Evolutionary conservation across 1,140 invertebrate genomes (phyloP), one percentile per base, ranked within the genome.

Genomic region (Eciton burchellii): DNA sequence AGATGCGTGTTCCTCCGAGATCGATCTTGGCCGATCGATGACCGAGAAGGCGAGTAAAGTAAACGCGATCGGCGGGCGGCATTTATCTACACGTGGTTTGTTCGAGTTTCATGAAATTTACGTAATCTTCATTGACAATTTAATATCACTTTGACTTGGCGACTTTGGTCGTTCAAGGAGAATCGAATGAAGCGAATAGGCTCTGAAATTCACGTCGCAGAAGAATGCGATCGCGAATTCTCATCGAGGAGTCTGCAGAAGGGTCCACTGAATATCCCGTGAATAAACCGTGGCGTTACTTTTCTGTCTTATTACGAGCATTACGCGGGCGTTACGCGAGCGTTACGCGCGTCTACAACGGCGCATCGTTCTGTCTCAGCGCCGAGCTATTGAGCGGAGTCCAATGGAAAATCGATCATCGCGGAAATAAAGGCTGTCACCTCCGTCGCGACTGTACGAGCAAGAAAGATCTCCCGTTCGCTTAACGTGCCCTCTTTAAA

Each of bases 281-380:
- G n/a, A n/a, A 6, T 68, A 68, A 68, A 56, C 12, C 16, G 49
- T 19, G 3, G 4, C 19, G 35, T 79, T 79, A 57, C 68, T 68
- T 79, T 68, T 79, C 24, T 68, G 49, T 56, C 29, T 79, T 68
- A 56, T 79, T 79, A 68, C 21, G 16, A 68, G 68, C 68, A 79
- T 56, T 79, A 56, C 6, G 49, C 29, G 11, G 12, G 21, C 35
- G n/a, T 56, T 79, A 56, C 6, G 49, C 29, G 11, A 11, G 21
- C 35, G n/a, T n/a, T n/a, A n/a, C 41, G 41, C 6, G 11, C 1
- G 24, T 21, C 21, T 68, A 66, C 54, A 41, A 68, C 8, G 49
- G 1, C 62, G 43, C 43, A 56, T 8, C 16, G 11, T 56, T 26
- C 19, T 12, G 0, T 68, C 35, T 68, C 45, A 79, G 43, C 35